Conservation (phyloP, 37 sponge, comb jelly and placozoan genomes). For the Crambe crambe region DNA sequence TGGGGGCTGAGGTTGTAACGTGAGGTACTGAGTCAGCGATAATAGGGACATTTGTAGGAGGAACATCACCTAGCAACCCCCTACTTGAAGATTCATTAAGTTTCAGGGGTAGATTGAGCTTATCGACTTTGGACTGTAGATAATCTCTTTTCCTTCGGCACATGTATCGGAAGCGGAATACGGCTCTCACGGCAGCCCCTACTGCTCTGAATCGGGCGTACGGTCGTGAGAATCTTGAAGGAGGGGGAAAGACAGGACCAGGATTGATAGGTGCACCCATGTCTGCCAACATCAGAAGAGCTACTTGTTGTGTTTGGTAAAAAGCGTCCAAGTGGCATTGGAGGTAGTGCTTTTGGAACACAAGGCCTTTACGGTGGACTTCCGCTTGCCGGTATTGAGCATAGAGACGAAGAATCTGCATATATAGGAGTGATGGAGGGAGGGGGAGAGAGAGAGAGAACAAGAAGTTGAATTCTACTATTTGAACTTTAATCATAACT, state of each 20-base stretch:
- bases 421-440: neutral
- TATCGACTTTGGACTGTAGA: conserved; percentile 12
- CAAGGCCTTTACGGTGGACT: conserved; percentile 43
- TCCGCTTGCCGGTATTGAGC: conserved; percentile 54
- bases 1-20: neutral
- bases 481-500: neutral
- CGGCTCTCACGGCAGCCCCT: conserved; percentile 20
- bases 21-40: too few species aligned
- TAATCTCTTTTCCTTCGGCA: conserved; percentile 27
- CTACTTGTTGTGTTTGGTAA: conserved; percentile 63
- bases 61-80: neutral
- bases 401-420: conserved; percentile 29
- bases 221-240: conserved; percentile 3
- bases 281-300: conserved; percentile 58
- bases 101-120: neutral
- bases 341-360: conserved; percentile 66
- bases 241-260: neutral
- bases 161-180: conserved; percentile 38
- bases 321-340: conserved; percentile 60
- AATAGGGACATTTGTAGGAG: neutral
- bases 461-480: neutral
- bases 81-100: neutral
- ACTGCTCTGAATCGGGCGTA: conserved; percentile 31
- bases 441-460: neutral
- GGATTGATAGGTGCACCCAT: conserved; percentile 56